Base-by-base conservation (phyloP, 53 echinoderm and acorn worm species). In the Holothuria scabra region DNA sequence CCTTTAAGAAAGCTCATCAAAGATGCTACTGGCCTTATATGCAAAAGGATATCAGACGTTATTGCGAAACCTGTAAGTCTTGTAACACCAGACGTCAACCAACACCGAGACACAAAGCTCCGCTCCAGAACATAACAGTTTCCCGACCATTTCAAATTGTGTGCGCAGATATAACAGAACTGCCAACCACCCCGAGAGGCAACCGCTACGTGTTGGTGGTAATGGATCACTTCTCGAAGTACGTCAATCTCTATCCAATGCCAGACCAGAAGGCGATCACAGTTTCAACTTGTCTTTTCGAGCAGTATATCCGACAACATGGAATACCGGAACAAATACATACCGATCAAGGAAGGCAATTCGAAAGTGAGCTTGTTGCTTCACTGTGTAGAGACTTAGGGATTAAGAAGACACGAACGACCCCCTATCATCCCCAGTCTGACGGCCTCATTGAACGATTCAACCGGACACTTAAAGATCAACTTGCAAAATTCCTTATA, bases 181-280 rank as follows among this genome's bases (percentile, higher is more conserved):
- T n/a, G n/a, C n/a, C n/a, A n/a, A n/a, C n/a, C n/a, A n/a, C n/a
- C 87, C 16, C 37, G 8, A 21, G 71, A 21, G 91, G 91, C 16
- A 67, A 91, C 56, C 44, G 81, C 9, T 91, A 91, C 30, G 59
- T 87, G 21, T 66, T 91, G 19, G 91, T 91, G 1, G 87, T 86
- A 0, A 83, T n/a, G n/a, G n/a, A n/a, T n/a, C n/a, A n/a, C n/a
- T n/a, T n/a, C n/a, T n/a, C n/a, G n/a, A n/a, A n/a, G n/a, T n/a
- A n/a, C n/a, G n/a, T n/a, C n/a, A n/a, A n/a, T n/a, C n/a, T n/a
- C n/a, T n/a, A n/a, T n/a, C 64, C 90, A 2, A 25, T 90, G 65
- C 9, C 20, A 0, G 86, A 86, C 46, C 85, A 85, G 58, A 86
- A 64, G 25, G 86, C 74, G 5, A 23, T 20, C 46, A 76, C 86